Percentiles rank a stretch among this genome's conserved stretches.
Evolutionary conservation across 2,888 invertebrate genomes (phyloP).

Genomic region (Sericinus montela): DNA sequence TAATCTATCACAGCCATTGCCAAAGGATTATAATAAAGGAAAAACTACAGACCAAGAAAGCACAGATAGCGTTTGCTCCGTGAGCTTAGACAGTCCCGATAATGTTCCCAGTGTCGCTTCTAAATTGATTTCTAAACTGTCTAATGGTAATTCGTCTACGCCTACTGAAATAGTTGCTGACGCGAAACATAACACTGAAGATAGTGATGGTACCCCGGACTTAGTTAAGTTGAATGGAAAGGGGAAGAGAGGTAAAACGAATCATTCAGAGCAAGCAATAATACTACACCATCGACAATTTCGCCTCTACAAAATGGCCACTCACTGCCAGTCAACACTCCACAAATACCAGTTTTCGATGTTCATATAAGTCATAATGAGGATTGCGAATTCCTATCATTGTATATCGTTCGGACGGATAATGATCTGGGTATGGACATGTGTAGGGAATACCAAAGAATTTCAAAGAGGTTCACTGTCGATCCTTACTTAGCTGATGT

Average conservation of each 20-base stretch:
- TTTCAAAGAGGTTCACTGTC: constrained; percentile 67
- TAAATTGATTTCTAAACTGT: constrained; percentile 67
- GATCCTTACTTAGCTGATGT: constrained; percentile 70
- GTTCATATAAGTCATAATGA: constrained; percentile 67
- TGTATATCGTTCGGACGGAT: constrained; percentile 67
- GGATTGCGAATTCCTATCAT: constrained; percentile 65
- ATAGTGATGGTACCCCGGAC: constrained; percentile 64
- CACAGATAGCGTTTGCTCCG: constrained; percentile 60
- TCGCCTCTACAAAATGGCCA: constrained; percentile 72
- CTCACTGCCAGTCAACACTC: constrained; percentile 56
- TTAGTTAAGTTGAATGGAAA: constrained; percentile 51
- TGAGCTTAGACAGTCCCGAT: constrained; percentile 59
- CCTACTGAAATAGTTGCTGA: constrained; percentile 46
- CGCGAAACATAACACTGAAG: constrained; percentile 37
- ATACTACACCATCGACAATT: constrained; percentile 69
- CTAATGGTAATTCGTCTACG: constrained; percentile 69
- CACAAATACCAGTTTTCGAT: constrained; percentile 65
- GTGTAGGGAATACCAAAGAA: constrained; percentile 68
- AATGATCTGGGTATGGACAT: constrained; percentile 70
- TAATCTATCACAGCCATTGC: constrained; percentile 40
- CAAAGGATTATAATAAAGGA: constrained; percentile 41
- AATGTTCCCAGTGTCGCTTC: constrained; percentile 53
- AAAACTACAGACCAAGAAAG: constrained; percentile 66
- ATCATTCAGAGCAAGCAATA: constrained; percentile 59
- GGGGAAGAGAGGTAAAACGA: constrained; percentile 56